Evolutionary conservation across 2,888 invertebrate species (phyloP), one percentile per base, ranked within the genome.

Genomic region (Psylliodes chrysocephalus): DNA sequence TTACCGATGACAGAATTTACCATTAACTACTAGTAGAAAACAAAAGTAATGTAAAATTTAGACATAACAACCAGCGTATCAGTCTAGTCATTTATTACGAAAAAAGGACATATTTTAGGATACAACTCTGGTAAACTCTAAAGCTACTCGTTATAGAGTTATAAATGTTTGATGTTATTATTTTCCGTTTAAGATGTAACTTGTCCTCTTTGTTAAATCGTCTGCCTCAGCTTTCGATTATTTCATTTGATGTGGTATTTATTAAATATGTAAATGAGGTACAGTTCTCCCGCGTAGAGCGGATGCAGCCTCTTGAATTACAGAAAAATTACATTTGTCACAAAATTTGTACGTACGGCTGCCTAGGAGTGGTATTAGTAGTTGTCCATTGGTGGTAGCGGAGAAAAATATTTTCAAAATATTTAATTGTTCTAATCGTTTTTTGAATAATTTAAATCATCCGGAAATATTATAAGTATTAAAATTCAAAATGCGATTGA

Each of bases 111-210:
- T 33, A 33, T 33, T 33, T 5, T 33, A 8, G n/a, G n/a, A 33
- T 42, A 17, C 42, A 18, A 8, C 18, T 8, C 42, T 42, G 42
- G 17, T 18, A 35, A 35, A 35, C n/a, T 35, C 42, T 10, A 2
- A 17, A 18, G 18, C 18, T 42, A 8, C 14, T 38, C 10, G 38
- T 38, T 35, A 77, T 77, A 66, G 74, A 78, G 75, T 77, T 77
- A 78, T 77, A 75, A 76, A 77, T 76, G 75, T 73, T 75, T 74
- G 75, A 76, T 71, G 73, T 71, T 71, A 71, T 75, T 73, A 73
- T 74, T 74, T 73, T 67, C 66, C 67, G 59, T 62, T 54, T 67
- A 30, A 49, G 49, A 65, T 51, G 65, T 57, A 30, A 49, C 28
- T 67, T 51, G 65, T 57, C 33, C 38, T 33, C 63, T 69, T 66